phyloP scores from a whole-genome alignment of 1,140 invertebrate genomes.

The Colletes gigas region DNA sequence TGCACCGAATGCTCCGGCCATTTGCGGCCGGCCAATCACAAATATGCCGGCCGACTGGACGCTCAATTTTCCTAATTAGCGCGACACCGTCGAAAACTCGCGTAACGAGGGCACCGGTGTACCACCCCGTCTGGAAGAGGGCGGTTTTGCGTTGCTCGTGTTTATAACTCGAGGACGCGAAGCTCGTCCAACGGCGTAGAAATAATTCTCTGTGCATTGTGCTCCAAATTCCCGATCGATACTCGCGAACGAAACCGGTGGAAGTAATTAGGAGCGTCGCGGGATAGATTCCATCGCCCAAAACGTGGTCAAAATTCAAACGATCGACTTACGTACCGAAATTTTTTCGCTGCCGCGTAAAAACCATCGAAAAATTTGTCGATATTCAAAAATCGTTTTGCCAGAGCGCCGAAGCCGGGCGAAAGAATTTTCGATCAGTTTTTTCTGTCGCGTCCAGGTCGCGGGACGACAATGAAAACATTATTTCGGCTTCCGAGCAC shows the following conservation, averaged over 20 bases:
- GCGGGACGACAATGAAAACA: background rate
- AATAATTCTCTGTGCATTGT: background rate
- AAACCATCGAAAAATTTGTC: background rate
- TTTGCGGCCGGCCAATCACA: conserved; percentile 59
- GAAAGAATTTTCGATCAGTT: background rate
- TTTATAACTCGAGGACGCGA: conserved; percentile 8
- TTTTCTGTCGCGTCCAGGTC: background rate
- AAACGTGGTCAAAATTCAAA: too few species aligned
- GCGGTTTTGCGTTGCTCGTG: background rate
- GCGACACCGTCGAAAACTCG: conserved; percentile 50
- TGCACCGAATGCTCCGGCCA: conserved; percentile 46
- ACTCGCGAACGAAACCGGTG: background rate
- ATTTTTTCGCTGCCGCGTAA: too few species aligned
- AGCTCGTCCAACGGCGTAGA: background rate
- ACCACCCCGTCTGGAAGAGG: background rate
- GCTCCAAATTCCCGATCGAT: background rate
- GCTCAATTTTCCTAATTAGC: conserved; percentile 63
- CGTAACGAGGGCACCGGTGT: conserved; percentile 14
- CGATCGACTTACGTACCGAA: too few species aligned
- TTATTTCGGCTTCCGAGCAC: conserved; percentile 10
- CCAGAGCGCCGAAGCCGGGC: too few species aligned
- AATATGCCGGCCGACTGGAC: conserved; percentile 40
- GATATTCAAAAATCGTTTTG: background rate
- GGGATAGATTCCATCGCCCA: background rate
- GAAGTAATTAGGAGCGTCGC: conserved; percentile 8